phyloP scores from a whole-genome alignment of 2,113 vertebrate genomes.

The Melanerpes aurifrons region DNA sequence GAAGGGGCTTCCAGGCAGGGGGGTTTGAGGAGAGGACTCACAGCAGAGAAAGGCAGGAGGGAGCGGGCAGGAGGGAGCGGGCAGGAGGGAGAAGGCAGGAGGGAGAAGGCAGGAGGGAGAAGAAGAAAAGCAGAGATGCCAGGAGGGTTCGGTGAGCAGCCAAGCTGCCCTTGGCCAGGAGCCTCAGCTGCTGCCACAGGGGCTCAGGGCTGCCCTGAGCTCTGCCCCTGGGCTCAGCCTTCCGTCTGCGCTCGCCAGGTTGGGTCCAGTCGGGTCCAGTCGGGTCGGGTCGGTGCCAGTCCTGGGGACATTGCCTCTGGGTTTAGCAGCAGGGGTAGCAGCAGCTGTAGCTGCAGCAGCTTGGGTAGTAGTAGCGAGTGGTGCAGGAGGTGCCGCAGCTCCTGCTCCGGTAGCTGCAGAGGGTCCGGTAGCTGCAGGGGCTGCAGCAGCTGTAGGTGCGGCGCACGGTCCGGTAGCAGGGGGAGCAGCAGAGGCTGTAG shows the following conservation, averaged over 20 bases:
- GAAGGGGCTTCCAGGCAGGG: not conserved
- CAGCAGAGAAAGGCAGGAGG: not conserved
- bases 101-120: too few species aligned
- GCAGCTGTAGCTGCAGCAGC: not conserved
- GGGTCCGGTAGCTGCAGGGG: not conserved
- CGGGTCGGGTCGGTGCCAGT: rapidly evolving
- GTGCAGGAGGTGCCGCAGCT: rapidly evolving
- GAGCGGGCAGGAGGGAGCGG: too few species aligned
- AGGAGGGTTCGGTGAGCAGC: not conserved
- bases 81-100: too few species aligned
- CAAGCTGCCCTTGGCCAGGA: not conserved
- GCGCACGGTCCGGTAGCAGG: not conserved
- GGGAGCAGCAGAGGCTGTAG: not conserved
- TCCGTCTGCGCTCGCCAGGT: not conserved
- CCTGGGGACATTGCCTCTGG: rapidly evolving
- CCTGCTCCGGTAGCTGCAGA: not conserved
- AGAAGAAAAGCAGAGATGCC: rapidly evolving
- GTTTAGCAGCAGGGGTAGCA: constrained; percentile 23
- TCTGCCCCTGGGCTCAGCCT: rapidly evolving
- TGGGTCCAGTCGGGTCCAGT: too few species aligned
- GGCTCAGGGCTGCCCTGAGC: rapidly evolving
- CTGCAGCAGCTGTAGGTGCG: not conserved
- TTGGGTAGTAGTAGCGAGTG: not conserved
- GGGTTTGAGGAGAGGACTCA: not conserved
- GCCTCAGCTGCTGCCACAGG: not conserved